Conservation (phyloP, 1,140 invertebrate species). For the Drosophila rhopaloa region DNA sequence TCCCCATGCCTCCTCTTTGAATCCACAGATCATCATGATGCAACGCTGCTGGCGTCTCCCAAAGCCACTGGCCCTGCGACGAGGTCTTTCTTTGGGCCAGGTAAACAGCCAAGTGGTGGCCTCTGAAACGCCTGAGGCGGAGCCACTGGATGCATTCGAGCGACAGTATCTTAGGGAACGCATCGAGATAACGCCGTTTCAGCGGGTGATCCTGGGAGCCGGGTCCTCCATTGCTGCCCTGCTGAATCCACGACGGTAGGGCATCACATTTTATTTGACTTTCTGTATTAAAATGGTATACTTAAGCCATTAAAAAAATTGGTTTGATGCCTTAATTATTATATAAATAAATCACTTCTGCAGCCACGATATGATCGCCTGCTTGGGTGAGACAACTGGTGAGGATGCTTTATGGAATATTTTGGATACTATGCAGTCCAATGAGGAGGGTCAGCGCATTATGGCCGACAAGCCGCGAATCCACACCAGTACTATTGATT, state of each 20-base stretch:
- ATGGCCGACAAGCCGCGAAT: conserved; percentile 93
- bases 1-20: conserved; percentile 31
- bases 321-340: too few species aligned
- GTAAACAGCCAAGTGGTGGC: conserved; percentile 13
- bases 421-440: conserved; percentile 86
- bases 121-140: conserved; percentile 37
- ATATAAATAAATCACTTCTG: not conserved
- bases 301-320: too few species aligned
- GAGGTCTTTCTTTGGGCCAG: conserved; percentile 3
- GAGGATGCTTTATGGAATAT: conserved; percentile 89
- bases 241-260: conserved; percentile 87
- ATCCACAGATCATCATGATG: conserved; percentile 61
- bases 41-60: conserved; percentile 46
- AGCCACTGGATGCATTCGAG: conserved; percentile 60
- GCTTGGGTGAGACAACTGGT: conserved; percentile 95
- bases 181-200: conserved; percentile 90
- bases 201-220: conserved; percentile 90
- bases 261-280: not conserved
- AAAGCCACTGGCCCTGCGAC: conserved; percentile 29
- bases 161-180: conserved; percentile 86
- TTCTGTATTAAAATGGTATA: not conserved
- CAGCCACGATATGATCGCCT: conserved; percentile 96
- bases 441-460: conserved; percentile 90
- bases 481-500: conserved; percentile 92
- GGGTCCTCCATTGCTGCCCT: conserved; percentile 92